phyloP scores from a whole-genome alignment of 1,140 invertebrate species.

The Eupristina koningsbergeri region DNA sequence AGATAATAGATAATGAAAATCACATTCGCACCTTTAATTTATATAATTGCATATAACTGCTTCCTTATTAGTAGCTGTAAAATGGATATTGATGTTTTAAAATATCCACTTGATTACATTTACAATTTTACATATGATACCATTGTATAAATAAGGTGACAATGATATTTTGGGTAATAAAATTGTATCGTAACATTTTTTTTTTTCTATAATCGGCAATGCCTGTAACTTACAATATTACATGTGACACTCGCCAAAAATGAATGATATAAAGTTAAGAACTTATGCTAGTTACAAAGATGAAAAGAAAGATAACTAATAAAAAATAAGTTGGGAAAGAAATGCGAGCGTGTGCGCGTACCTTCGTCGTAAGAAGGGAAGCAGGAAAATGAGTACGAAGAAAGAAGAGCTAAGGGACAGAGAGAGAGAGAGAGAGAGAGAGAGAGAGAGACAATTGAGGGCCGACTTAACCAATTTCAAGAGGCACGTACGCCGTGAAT shows the following conservation, averaged over 20 bases:
- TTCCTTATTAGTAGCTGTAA: too few species aligned
- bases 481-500: slow-evolving; percentile 59
- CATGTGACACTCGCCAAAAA: slow-evolving; percentile 16
- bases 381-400: slow-evolving; percentile 19
- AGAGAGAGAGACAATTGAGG: slow-evolving; percentile 55
- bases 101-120: too few species aligned
- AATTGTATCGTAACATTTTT: too few species aligned
- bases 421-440: slow-evolving; percentile 51
- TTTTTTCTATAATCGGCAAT: too few species aligned
- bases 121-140: too few species aligned
- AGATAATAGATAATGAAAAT: too few species aligned
- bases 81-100: too few species aligned
- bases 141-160: too few species aligned
- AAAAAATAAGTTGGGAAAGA: slow-evolving; percentile 28
- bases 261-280: slow-evolving; percentile 36
- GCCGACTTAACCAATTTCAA: slow-evolving; percentile 66
- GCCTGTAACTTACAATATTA: slow-evolving; percentile 3
- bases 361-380: slow-evolving; percentile 41
- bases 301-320: neutral
- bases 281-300: slow-evolving; percentile 9
- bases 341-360: neutral
- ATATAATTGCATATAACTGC: too few species aligned
- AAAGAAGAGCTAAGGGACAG: slow-evolving; percentile 32
- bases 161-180: too few species aligned
- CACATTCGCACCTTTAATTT: too few species aligned